These are phyloP conservation scores for Eupeodes latifasciatus DNA, from an alignment of 2,888 invertebrate genomes.

Conservation along the genomic window DNA sequence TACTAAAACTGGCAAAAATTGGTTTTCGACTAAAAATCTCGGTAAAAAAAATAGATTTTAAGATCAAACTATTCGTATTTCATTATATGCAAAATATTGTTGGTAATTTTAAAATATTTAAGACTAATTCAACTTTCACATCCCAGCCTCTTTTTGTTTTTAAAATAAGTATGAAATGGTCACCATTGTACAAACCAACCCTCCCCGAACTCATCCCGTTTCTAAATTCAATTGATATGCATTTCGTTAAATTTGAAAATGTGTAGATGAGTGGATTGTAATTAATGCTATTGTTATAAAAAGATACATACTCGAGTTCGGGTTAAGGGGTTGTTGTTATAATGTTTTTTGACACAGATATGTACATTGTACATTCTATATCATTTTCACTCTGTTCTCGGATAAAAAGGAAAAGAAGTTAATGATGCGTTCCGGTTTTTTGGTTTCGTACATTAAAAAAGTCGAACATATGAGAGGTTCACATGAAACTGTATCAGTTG, in stretches of 20 bases:
- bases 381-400: neutral
- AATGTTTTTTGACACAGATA: conserved; percentile 16
- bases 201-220: conserved; percentile 4
- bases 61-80: too few relatives aligned
- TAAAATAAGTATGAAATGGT: neutral
- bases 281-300: conserved; percentile 74
- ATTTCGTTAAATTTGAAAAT: conserved; percentile 72
- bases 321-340: conserved; percentile 60
- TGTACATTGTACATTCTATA: neutral
- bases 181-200: neutral
- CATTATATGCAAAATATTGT: too few relatives aligned
- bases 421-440: conserved; percentile 73
- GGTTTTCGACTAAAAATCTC: too few relatives aligned
- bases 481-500: conserved; percentile 75
- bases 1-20: too few relatives aligned
- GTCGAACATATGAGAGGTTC: conserved; percentile 74
- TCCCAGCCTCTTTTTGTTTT: too few relatives aligned
- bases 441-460: conserved; percentile 57
- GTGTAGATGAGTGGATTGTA: conserved; percentile 76
- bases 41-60: too few relatives aligned
- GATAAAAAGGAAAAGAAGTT: conserved; percentile 55
- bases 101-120: too few relatives aligned
- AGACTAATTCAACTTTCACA: too few relatives aligned
- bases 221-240: conserved; percentile 63
- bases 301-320: conserved; percentile 2